Percentiles rank a stretch among this genome's conserved stretches.
These are phyloP conservation scores for Drosophila nr. fundita DNA, from an alignment of 2,888 invertebrate genomes.

Conservation along the genomic window DNA sequence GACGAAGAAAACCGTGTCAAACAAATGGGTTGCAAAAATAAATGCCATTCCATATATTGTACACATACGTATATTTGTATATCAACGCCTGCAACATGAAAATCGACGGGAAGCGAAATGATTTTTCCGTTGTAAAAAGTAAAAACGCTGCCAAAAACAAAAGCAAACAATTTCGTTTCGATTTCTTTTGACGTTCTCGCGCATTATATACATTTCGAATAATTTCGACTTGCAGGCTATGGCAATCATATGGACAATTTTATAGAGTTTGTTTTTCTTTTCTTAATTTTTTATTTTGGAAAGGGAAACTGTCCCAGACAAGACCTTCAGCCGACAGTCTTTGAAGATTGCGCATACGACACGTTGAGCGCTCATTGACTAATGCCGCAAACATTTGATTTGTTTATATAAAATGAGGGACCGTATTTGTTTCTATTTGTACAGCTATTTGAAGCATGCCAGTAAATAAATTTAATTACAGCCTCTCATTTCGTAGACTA, in stretches of 20 bases:
- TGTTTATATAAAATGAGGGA: conserved; percentile 47
- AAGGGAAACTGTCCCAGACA: conserved; percentile 33
- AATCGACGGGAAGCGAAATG: conserved; percentile 54
- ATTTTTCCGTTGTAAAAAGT: conserved; percentile 71
- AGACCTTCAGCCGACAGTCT: conserved; percentile 26
- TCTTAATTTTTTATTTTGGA: conserved; percentile 19
- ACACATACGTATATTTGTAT: conserved; percentile 33
- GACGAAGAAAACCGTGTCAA: conserved; percentile 29
- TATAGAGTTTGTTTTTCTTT: conserved; percentile 25
- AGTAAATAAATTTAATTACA: conserved; percentile 75
- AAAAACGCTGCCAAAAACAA: conserved; percentile 66
- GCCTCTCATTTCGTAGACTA: conserved; percentile 47
- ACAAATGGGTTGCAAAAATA: conserved; percentile 59
- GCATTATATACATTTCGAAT: conserved; percentile 21
- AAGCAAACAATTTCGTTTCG: conserved; percentile 39
- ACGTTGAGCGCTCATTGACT: conserved; percentile 51
- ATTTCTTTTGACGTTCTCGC: conserved; percentile 33
- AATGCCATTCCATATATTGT: conserved; percentile 60
- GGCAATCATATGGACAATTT: conserved; percentile 14
- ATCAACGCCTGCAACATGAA: conserved; percentile 21
- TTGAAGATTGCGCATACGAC: conserved; percentile 50
- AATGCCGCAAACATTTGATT: conserved; percentile 59
- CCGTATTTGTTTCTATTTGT: conserved; percentile 38
- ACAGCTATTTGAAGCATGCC: conserved; percentile 49
- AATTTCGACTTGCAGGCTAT: conserved; percentile 17